These are phyloP conservation scores for Ctenodactylus gundi DNA, from an alignment of 2,113 vertebrate species.

Conservation along the genomic window DNA sequence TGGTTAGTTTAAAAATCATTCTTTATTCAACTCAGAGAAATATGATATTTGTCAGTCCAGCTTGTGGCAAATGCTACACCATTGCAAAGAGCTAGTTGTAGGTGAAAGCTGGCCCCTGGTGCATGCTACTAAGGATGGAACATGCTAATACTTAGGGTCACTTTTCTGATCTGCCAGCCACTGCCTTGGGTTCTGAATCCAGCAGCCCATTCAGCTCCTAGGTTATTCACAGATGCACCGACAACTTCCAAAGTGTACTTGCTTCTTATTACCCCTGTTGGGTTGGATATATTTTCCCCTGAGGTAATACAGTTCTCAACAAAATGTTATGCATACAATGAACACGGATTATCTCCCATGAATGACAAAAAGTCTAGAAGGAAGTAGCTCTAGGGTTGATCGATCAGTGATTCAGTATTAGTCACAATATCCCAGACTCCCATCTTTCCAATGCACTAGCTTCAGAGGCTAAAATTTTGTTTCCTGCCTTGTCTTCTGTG, in stretches of 20 bases:
- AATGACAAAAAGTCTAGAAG: background rate
- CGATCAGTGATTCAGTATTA: background rate
- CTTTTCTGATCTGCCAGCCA: background rate
- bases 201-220: background rate
- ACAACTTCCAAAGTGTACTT: background rate
- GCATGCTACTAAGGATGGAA: background rate
- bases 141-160: background rate
- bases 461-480: background rate
- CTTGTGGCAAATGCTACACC: background rate
- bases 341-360: background rate
- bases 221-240: background rate
- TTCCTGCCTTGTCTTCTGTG: background rate
- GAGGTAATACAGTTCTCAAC: background rate
- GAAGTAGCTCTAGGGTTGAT: background rate
- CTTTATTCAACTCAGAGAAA: background rate
- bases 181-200: background rate
- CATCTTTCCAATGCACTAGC: background rate
- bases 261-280: background rate
- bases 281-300: background rate
- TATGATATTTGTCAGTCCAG: background rate
- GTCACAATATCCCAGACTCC: background rate
- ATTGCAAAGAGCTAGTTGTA: background rate
- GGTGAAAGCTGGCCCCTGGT: background rate
- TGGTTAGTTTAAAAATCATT: background rate
- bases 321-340: background rate